Evolutionary conservation across 2,113 vertebrate genomes (phyloP), one percentile per base, ranked within the genome.

Genomic region (Hemicordylus capensis): DNA sequence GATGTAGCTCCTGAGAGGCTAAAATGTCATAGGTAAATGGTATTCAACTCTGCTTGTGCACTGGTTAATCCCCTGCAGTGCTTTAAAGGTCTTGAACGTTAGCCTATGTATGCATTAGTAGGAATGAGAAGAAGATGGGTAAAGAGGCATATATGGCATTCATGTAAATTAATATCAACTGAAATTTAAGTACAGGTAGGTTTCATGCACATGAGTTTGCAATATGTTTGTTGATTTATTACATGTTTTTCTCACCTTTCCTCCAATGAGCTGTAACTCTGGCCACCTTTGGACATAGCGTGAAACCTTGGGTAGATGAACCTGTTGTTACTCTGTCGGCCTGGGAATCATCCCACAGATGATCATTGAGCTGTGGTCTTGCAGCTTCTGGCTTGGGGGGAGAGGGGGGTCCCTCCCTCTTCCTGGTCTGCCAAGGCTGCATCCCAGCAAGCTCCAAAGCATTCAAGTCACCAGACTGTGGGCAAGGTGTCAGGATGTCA

Each of bases 1-100:
- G 83, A 91, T 84, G 15, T 80, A 82, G 66, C 39, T 88, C 26
- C 67, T 92, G 61, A 78, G 81, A 86, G 37, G 56, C 20, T 82
- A 84, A 95, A 93, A 91, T 93, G 42, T 81, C 83, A 87, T 0
- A 22, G 28, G 59, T 19, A 89, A 82, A 81, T 85, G 73, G 54
- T 88, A 84, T 48, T 92, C 59, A 80, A 19, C 37, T 84, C 54
- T 61, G 19, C 78, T 39, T 84, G 12, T 51, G 10, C 31, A 79
- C 28, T 59, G 11, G 76, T 3, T 11, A 37, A 80, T 87, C 14
- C 74, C 44, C 20, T 76, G 2, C 2, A 73, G 80, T 74, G 69
- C 34, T 89, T 90, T 46, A 84, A 80, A 91, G 44, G 42, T 87
- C 51, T 10, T 78, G 44, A 85, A 73, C 87, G 67, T 85, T 85